Base-by-base conservation (phyloP, 1,140 invertebrate species). In the Drosophila bocqueti region DNA sequence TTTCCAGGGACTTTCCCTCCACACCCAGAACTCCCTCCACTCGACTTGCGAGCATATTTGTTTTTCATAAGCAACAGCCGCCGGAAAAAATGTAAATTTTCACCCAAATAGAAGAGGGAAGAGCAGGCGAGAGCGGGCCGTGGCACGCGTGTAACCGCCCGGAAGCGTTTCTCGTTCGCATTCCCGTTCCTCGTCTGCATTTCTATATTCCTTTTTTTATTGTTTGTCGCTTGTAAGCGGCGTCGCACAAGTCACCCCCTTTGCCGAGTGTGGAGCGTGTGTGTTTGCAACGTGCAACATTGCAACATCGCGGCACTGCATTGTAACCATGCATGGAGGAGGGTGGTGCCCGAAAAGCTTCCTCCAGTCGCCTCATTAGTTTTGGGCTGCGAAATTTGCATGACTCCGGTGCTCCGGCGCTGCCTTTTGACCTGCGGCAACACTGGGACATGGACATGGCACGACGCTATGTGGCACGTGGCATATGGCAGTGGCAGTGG, bases 101-200 rank as follows among this genome's bases (percentile, higher is more conserved):
- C 84, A 87, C 84, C 84, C 84, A 87, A 89, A 87, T 87, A 74
- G 24, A 49, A 47, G 58, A 61, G 43, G 72, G 52, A 54, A 42
- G 24, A 49, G 24, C 45, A 11, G 42, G 42, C 16, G 16, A 31
- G 29, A 11, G 36, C 34, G 18, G 9, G 36, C 9, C 18, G 18
- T 74, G 84, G 84, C 84, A 87, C 85, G 81, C 84, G 84, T 87
- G 84, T 87, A 87, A 89, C 89, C 84, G 81, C 84, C 84, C 69
- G 84, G 85, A 87, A 87, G 84, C 84, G 77, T 83, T 83, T 81
- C 15, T 21, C 63, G 47, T 79, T 66, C 47, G 58, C 57, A 64
- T 79, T 73, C 65, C 43, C 57, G 49, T 50, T 38, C 31, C 68
- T 8, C 47, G 26, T 52, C 47, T 24, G 10, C 66, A 34, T 45